Conservation (phyloP, 2,797 vertebrate species). For the Gallinago solitaria region DNA sequence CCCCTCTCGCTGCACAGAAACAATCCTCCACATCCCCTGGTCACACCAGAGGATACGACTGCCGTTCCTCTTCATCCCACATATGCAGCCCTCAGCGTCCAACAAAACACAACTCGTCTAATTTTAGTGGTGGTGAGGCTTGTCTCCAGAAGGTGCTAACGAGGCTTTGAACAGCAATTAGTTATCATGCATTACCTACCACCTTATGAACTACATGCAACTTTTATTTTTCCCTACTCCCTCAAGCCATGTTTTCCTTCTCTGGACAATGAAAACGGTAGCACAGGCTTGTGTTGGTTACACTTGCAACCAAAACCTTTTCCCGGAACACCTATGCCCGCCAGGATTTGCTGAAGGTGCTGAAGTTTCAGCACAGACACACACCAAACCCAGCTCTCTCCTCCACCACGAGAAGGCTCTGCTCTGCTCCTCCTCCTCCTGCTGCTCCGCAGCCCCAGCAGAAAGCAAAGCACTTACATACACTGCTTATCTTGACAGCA, state of each 20-base stretch:
- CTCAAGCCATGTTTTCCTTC: not conserved
- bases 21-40: too few relatives aligned
- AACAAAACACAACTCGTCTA: not conserved
- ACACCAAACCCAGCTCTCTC: not conserved
- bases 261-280: rapidly evolving
- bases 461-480: not conserved
- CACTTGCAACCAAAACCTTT: not conserved
- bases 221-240: not conserved
- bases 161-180: not conserved
- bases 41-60: rapidly evolving
- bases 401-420: not conserved
- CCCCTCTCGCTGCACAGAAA: not conserved
- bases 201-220: rapidly evolving
- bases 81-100: not conserved
- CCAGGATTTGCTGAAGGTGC: not conserved
- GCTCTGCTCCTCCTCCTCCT: not conserved
- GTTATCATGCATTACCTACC: not conserved
- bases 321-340: rapidly evolving
- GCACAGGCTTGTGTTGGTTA: rapidly evolving
- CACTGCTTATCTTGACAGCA: not conserved
- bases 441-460: not conserved
- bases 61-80: not conserved
- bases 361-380: not conserved
- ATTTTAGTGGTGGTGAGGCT: not conserved
- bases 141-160: not conserved